Evolutionary conservation across 35 echinoderm and acorn worm species (phyloP).

Genomic region (Acanthaster planci): DNA sequence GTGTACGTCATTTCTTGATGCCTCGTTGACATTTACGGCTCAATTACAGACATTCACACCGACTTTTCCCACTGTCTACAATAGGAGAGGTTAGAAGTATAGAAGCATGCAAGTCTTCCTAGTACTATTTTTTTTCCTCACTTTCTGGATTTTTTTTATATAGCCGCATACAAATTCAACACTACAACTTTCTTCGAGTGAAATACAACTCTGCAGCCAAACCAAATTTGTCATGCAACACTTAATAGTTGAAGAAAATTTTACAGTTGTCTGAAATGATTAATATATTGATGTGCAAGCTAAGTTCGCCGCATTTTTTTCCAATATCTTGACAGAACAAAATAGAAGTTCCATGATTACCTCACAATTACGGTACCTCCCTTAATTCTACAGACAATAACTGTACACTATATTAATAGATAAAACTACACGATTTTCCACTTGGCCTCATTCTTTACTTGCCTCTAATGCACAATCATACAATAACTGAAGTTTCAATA

Average conservation of each 20-base stretch:
- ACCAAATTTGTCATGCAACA: slow-evolving; percentile 23
- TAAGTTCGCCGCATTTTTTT: not conserved
- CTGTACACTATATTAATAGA: slow-evolving; percentile 21
- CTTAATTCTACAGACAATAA: slow-evolving; percentile 18
- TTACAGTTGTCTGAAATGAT: slow-evolving; percentile 23
- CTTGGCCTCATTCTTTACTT: slow-evolving; percentile 8
- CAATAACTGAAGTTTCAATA: slow-evolving; percentile 9
- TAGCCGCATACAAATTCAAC: slow-evolving; percentile 22
- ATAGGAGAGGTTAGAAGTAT: slow-evolving; percentile 18
- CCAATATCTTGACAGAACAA: not conserved
- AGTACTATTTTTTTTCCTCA: slow-evolving; percentile 23
- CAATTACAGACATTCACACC: not conserved
- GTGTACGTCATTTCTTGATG: not conserved
- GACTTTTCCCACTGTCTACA: slow-evolving; percentile 10
- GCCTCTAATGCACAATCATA: slow-evolving; percentile 31
- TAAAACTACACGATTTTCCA: slow-evolving; percentile 27
- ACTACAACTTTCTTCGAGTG: slow-evolving; percentile 8
- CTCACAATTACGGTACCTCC: not conserved
- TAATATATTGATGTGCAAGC: not conserved
- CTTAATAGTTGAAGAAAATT: slow-evolving; percentile 7
- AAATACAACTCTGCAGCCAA: slow-evolving; percentile 14
- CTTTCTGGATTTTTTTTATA: slow-evolving; percentile 4
- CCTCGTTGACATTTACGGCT: not conserved
- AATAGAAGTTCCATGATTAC: not conserved
- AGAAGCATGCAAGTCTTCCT: slow-evolving; percentile 18